These are phyloP conservation scores for Pseudochirops corinnae DNA, from an alignment of 2,797 vertebrate genomes.

Conservation along the genomic window DNA sequence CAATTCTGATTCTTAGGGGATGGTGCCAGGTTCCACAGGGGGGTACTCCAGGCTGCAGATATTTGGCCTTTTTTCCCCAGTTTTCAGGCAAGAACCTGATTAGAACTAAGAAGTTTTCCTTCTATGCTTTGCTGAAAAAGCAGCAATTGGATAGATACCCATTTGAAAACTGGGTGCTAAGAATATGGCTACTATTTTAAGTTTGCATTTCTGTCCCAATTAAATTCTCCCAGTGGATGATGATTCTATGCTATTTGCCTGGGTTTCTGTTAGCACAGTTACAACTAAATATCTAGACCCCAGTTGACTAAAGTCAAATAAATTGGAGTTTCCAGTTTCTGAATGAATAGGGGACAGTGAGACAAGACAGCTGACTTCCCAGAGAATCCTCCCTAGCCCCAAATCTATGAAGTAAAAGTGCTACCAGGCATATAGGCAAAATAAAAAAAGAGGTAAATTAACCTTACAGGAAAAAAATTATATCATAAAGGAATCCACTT, in stretches of 20 bases:
- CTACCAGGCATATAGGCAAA: not conserved
- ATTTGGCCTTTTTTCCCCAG: not conserved
- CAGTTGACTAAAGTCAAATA: not conserved
- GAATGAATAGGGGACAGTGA: not conserved
- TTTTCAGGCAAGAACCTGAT: not conserved
- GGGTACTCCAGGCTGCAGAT: not conserved
- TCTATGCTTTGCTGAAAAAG: not conserved
- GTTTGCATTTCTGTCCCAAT: not conserved
- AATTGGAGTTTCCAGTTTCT: not conserved
- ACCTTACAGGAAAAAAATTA: conserved; percentile 30
- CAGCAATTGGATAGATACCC: not conserved
- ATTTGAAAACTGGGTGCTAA: not conserved
- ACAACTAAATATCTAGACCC: not conserved
- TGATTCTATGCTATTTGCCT: not conserved
- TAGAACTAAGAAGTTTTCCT: not conserved
- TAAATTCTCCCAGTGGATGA: not conserved
- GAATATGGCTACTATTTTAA: conserved; percentile 6
- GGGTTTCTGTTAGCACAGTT: not conserved
- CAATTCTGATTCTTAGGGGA: not conserved
- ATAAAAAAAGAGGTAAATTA: conserved; percentile 38
- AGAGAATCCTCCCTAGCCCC: not conserved
- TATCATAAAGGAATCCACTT: conserved; percentile 44
- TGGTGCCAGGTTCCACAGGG: not conserved
- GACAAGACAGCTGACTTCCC: not conserved
- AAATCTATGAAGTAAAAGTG: not conserved